phyloP scores from a whole-genome alignment of 2,888 invertebrate genomes.

The Drosophila neotestacea region DNA sequence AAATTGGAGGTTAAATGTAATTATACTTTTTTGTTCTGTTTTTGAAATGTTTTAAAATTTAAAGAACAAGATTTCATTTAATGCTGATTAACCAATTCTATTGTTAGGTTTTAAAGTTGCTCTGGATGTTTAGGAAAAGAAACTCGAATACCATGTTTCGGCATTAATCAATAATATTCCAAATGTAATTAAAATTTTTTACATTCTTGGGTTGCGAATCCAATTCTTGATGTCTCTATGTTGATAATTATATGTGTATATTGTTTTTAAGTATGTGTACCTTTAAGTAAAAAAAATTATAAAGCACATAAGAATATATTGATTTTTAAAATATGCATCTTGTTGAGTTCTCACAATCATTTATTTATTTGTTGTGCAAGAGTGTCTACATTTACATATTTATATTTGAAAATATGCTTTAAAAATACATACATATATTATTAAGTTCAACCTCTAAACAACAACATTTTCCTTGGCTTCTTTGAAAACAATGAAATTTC shows the following conservation, averaged over 20 bases:
- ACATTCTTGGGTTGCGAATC: slow-evolving; percentile 39
- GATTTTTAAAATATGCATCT: slow-evolving; percentile 39
- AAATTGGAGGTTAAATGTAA: not conserved
- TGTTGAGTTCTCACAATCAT: slow-evolving; percentile 16
- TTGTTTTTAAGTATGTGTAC: not conserved
- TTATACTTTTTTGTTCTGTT: not conserved
- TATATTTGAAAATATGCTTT: slow-evolving; percentile 17
- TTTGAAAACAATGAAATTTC: not conserved
- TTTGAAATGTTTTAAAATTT: slow-evolving; percentile 3
- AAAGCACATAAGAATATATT: slow-evolving; percentile 20
- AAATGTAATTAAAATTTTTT: slow-evolving; percentile 58
- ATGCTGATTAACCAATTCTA: slow-evolving; percentile 51
- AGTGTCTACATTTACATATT: slow-evolving; percentile 15
- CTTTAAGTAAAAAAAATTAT: slow-evolving; percentile 15
- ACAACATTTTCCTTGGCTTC: not conserved
- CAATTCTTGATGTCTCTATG: slow-evolving; percentile 59
- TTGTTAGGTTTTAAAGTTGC: slow-evolving; percentile 65
- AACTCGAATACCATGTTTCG: slow-evolving; percentile 48
- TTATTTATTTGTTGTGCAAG: slow-evolving; percentile 28
- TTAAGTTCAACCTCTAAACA: not conserved
- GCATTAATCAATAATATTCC: slow-evolving; percentile 49
- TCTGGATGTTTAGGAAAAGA: slow-evolving; percentile 58
- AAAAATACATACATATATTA: not conserved
- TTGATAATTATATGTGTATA: slow-evolving; percentile 34
- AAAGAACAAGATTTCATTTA: slow-evolving; percentile 16